These are phyloP conservation scores for Achroia grisella DNA, from an alignment of 1,140 invertebrate species.

Conservation along the genomic window DNA sequence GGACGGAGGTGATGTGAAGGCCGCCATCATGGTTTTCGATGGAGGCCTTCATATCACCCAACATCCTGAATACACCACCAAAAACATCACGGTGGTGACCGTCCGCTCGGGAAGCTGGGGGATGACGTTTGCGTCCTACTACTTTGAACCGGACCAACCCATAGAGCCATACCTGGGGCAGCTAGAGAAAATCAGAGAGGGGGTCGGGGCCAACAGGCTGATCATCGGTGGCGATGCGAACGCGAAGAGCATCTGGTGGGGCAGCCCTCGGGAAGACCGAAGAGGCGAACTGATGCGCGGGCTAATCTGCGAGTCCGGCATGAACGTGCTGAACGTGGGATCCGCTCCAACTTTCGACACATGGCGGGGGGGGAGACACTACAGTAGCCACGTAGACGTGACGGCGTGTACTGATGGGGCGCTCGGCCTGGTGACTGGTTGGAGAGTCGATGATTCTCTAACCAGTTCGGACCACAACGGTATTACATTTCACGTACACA, in stretches of 20 bases:
- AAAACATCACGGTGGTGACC: no score
- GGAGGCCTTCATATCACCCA: not conserved
- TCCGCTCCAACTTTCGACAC: slow-evolving; percentile 16
- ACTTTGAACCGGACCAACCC: no score
- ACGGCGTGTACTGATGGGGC: no score
- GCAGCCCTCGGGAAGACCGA: not conserved
- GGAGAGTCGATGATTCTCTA: slow-evolving; percentile 1
- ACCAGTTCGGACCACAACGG: slow-evolving; percentile 9
- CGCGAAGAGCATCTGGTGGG: no score
- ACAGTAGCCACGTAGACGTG: no score
- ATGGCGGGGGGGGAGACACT: no score
- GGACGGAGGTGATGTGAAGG: not conserved
- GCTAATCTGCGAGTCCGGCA: slow-evolving; percentile 6
- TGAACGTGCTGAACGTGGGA: slow-evolving; percentile 16
- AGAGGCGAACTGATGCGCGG: slow-evolving; percentile 6
- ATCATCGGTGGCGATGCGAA: no score
- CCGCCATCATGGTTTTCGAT: slow-evolving; percentile 13
- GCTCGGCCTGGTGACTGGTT: no score
- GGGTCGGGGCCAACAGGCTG: no score
- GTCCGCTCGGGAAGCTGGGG: not conserved
- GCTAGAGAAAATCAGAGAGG: not conserved
- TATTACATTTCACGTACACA: slow-evolving; percentile 1
- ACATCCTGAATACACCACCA: slow-evolving; percentile 4
- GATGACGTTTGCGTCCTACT: no score
- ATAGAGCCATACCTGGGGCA: no score